Evolutionary conservation across 2,797 vertebrate genomes (phyloP).

Genomic region (Parambassis ranga): DNA sequence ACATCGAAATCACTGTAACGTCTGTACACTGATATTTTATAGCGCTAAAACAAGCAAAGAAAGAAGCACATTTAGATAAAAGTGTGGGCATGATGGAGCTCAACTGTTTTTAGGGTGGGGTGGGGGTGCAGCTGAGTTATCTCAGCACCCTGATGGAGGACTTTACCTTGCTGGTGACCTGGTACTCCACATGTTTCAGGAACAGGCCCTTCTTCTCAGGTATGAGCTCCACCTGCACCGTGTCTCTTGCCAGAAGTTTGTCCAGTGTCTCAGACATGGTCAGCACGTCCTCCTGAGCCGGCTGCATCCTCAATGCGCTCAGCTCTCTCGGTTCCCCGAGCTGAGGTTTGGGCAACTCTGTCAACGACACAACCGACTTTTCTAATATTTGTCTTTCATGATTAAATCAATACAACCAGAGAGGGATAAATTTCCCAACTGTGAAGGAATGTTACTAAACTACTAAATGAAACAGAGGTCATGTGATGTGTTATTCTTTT

Average conservation of each 20-base stretch:
- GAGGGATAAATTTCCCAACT: constrained; percentile 10
- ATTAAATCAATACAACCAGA: constrained; percentile 16
- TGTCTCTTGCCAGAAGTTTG: constrained; percentile 87
- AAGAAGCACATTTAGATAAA: neutral
- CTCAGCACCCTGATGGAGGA: constrained; percentile 24
- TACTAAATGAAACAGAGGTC: too few relatives aligned
- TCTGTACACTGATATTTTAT: constrained; percentile 90
- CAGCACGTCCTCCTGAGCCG: constrained; percentile 83
- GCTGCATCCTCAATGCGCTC: constrained; percentile 84
- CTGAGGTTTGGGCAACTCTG: constrained; percentile 85
- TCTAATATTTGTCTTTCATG: constrained; percentile 44
- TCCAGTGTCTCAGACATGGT: constrained; percentile 85
- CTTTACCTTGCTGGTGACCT: constrained; percentile 94
- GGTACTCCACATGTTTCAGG: constrained; percentile 98
- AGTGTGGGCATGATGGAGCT: too few relatives aligned
- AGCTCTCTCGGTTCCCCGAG: constrained; percentile 78
- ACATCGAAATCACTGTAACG: constrained; percentile 96
- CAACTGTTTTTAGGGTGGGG: too few relatives aligned
- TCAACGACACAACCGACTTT: constrained; percentile 23
- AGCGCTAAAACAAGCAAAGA: constrained; percentile 75
- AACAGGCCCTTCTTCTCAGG: constrained; percentile 98
- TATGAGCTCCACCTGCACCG: constrained; percentile 91
- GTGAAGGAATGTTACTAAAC: constrained; percentile 39
- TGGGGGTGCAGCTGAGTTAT: too few relatives aligned
- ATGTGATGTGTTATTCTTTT: constrained; percentile 27